Evolutionary conservation across 2,888 invertebrate species (phyloP), one percentile per base, ranked within the genome.

Genomic region (Ormyrus pomaceus): DNA sequence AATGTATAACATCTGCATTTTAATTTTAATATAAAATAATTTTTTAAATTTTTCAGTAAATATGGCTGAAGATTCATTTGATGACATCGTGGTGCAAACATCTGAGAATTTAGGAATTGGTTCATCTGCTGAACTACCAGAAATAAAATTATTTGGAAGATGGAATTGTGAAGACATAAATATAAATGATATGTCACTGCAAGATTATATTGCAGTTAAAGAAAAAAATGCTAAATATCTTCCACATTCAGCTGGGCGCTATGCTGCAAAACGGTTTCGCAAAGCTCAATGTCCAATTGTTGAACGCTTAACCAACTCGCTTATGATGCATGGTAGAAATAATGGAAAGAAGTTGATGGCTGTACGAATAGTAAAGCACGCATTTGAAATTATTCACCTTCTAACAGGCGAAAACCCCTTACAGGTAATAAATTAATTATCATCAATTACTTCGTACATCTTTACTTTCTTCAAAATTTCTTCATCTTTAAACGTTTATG

Each of bases 321-420:
- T 99, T 87, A 99, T 99, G 99, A 99, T 99, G 99, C 99, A 99
- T 91, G 99, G 99, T 34, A 95, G 99, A 86, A 99, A 99, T 93
- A 99, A 99, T 91, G 99, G 99, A 89, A 99, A 99, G 92, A 99
- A 99, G 92, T 92, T 99, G 84, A 97, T 99, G 98, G 97, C 99
- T 73, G 98, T 99, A 75, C 94, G 99, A 84, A 99, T 99, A 90
- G 98, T 99, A 19, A 99, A 99, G 91, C 99, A 99, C 91, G 97
- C 99, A 1, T 99, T 99, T 92, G 99, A 99, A 93, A 99, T 99
- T 91, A 99, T 99, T 89, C 98, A 97, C 89, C 93, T 97, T 88
- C 92, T 97, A 19, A 97, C 97, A 85, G 97, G 96, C 81, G 97
- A 97, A 91, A 96, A 96, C 89, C 96, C 96, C 69, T 92, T 96